phyloP scores from a whole-genome alignment of 2,888 invertebrate species.

The Tortricodes alternella region DNA sequence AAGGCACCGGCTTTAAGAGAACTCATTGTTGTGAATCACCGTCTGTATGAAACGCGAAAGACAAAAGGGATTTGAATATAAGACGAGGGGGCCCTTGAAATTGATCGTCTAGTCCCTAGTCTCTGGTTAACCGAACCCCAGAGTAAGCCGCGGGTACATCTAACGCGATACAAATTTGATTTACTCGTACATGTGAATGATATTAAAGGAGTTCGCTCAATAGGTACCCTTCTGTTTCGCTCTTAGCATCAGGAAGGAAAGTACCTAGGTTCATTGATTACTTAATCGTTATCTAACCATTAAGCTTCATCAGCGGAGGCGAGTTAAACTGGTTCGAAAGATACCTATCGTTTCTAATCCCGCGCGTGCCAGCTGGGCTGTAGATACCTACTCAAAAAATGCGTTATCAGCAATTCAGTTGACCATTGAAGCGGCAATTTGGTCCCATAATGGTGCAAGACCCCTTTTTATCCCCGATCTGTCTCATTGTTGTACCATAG shows the following conservation, averaged over 20 bases:
- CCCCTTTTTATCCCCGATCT: conserved; percentile 67
- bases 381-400: conserved; percentile 41
- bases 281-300: conserved; percentile 28
- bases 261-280: conserved; percentile 10
- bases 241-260: conserved; percentile 2
- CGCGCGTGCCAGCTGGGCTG: conserved; percentile 52
- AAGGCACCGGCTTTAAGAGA: conserved; percentile 36
- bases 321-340: conserved; percentile 14
- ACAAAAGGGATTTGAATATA: conserved; percentile 80
- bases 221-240: background rate
- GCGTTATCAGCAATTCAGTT: conserved; percentile 57
- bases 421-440: conserved; percentile 71
- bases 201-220: conserved; percentile 15
- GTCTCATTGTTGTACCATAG: conserved; percentile 71
- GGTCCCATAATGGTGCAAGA: conserved; percentile 67
- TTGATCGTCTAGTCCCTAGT: conserved; percentile 76
- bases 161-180: conserved; percentile 78
- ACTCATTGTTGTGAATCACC: conserved; percentile 65
- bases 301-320: conserved; percentile 18
- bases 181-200: conserved; percentile 44
- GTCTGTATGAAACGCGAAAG: conserved; percentile 73
- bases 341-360: conserved; percentile 39
- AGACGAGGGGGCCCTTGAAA: conserved; percentile 76
- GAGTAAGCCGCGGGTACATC: conserved; percentile 52
- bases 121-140: conserved; percentile 74